Evolutionary conservation across 2,797 vertebrate species (phyloP).

Genomic region (Acipenser transmontanus): DNA sequence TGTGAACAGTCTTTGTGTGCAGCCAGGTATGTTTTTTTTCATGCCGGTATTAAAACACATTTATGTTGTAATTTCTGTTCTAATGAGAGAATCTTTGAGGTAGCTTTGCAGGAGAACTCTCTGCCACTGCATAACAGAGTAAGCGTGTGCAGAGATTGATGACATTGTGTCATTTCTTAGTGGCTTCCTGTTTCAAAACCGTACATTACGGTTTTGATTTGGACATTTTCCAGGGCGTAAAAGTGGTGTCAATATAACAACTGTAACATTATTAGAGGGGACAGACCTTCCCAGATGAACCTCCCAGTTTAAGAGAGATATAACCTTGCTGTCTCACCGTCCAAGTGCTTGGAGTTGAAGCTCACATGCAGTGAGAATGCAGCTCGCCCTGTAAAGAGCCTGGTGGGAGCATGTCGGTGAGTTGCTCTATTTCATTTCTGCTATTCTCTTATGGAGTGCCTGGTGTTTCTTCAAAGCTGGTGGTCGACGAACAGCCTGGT

Average conservation of each 20-base stretch:
- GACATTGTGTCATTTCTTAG: neutral
- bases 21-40: neutral
- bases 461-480: no score
- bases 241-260: neutral
- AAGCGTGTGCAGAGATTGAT: neutral
- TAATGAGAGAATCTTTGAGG: neutral
- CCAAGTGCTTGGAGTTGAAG: neutral
- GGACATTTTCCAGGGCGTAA: neutral
- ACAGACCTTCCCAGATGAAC: neutral
- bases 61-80: neutral
- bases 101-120: neutral
- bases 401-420: conserved; percentile 1
- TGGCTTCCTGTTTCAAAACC: conserved; percentile 1
- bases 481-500: no score
- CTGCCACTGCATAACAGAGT: neutral
- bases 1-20: conserved; percentile 2
- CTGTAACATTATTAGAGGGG: neutral
- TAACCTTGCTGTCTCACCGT: no score
- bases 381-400: neutral
- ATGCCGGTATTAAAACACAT: neutral
- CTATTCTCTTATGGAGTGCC: no score
- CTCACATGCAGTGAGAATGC: neutral
- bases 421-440: neutral
- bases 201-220: neutral
- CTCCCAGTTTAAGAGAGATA: neutral